phyloP scores from a whole-genome alignment of 2,797 vertebrate species.

The Urophycis tenuis region DNA sequence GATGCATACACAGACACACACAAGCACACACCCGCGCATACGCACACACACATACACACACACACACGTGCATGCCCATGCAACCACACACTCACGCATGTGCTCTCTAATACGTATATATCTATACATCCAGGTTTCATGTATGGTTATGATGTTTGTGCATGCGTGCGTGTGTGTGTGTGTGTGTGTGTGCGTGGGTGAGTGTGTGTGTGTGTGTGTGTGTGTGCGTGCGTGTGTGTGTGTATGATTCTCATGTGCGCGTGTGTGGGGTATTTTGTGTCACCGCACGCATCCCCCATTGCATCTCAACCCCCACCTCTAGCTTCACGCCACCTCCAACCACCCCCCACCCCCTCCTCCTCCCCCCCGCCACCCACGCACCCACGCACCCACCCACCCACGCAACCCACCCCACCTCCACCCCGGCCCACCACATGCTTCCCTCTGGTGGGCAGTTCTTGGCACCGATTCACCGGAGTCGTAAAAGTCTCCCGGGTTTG shows the following conservation, averaged over 20 bases:
- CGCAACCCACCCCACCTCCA: not conserved
- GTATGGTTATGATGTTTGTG: not conserved
- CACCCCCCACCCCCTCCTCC: not conserved
- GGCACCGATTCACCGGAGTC: conserved; percentile 90
- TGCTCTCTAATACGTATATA: not conserved
- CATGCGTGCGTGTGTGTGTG: not conserved
- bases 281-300: conserved; percentile 40
- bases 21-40: not conserved
- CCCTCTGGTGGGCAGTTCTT: conserved; percentile 95
- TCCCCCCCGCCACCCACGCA: conserved; percentile 22
- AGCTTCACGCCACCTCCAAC: not conserved
- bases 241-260: not conserved
- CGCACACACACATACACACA: not conserved
- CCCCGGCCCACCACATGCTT: conserved; percentile 27
- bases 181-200: too few species aligned
- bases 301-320: conserved; percentile 5
- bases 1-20: not conserved
- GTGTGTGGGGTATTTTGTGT: conserved; percentile 31
- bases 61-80: not conserved
- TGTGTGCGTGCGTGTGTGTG: conserved; percentile 18
- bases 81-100: not conserved
- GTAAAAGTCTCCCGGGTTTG: conserved; percentile 92
- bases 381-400: conserved; percentile 58
- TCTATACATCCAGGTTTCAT: not conserved
- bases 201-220: conserved; percentile 2